Evolutionary conservation across 1,140 invertebrate genomes (phyloP), one percentile per base, ranked within the genome.

Genomic region (Euschistus heros): DNA sequence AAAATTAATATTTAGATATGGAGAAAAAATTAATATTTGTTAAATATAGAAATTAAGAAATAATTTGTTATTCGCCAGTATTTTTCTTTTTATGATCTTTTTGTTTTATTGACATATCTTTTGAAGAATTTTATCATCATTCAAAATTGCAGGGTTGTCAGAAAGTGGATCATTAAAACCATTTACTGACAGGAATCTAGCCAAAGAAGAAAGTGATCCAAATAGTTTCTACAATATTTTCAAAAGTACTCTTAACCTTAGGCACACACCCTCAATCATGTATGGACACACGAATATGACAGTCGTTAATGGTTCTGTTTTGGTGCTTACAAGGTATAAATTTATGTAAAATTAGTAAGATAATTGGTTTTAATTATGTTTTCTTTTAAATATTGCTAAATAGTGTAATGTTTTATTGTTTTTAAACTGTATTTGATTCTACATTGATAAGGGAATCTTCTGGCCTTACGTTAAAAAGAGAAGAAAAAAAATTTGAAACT

Each of bases 181-280:
- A 50, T n/a, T 20, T 50, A 37, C 6, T 37, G 13, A 37, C 13
- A 37, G 47, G n/a, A 33, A 8, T 62, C 8, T 27, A n/a, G 15
- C 26, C 33, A 4, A 14, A 5, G 60, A 62, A 37, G 15, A 44
- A 44, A 37, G 33, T 22, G 30, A 54, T 26, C n/a, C 62, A 42
- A 22, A 64, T 18, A 50, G 46, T 44, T 24, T 13, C 10, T 47
- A 30, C 18, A 47, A 44, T 47, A 64, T 22, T 64, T 64, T 50
- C 62, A 64, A 64, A 64, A 64, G 14, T 2, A 26, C 52, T 64
- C n/a, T 65, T 30, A 18, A 65, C 10, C 15, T 18, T 17, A 27
- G 63, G 27, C n/a, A 57, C 15, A 13, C 63, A 5, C 62, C 62
- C 17, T 55, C 47, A 30, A 59, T 65, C 54, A 59, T 47, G 50